Percentiles rank a stretch among this genome's conserved stretches.
Conservation (phyloP, 2,113 vertebrate genomes). For the Tragelaphus buxtoni region DNA sequence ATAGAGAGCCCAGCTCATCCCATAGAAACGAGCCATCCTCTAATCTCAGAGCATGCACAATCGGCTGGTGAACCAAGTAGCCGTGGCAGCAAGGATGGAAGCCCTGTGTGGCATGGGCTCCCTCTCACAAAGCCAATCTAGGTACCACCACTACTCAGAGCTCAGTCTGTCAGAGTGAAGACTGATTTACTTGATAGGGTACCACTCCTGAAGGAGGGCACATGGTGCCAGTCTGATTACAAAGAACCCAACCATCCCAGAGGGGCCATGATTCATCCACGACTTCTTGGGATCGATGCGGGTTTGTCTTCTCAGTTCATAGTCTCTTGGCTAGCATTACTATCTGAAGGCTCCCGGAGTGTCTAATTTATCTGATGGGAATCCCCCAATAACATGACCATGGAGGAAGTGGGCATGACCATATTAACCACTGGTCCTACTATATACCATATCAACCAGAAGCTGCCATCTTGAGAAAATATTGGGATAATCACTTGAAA, state of each 20-base stretch:
- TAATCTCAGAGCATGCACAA: not conserved
- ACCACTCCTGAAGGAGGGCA: not conserved
- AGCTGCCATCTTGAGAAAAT: not conserved
- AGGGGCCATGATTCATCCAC: not conserved
- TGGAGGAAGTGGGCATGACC: not conserved
- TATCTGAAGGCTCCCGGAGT: not conserved
- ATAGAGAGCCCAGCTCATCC: not conserved
- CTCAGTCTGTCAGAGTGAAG: not conserved
- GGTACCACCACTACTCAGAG: not conserved
- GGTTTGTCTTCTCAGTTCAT: not conserved
- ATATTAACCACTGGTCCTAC: not conserved
- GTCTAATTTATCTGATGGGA: not conserved
- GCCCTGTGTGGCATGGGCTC: not conserved
- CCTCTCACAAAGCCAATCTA: not conserved
- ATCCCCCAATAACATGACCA: not conserved
- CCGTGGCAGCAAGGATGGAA: not conserved
- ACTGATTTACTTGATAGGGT: not conserved
- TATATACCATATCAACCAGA: not conserved
- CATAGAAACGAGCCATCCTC: not conserved
- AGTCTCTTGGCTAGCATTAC: not conserved
- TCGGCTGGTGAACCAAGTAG: not conserved
- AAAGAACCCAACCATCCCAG: not conserved
- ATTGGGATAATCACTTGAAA: not conserved
- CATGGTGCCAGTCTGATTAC: not conserved
- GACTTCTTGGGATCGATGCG: not conserved